Evolutionary conservation across 2,888 invertebrate species (phyloP).

Genomic region (Elysia crispata): DNA sequence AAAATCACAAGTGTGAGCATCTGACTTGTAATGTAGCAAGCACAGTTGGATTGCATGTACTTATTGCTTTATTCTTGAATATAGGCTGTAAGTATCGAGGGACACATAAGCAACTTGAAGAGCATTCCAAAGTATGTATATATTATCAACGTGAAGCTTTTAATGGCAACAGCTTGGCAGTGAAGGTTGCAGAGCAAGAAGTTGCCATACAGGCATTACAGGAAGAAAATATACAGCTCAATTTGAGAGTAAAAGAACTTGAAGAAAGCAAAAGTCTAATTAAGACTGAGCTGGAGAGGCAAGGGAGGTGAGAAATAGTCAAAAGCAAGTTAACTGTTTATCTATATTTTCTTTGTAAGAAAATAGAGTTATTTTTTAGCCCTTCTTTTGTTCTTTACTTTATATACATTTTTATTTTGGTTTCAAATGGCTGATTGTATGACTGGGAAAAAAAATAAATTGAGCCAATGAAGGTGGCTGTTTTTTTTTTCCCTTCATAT

Average conservation of each 20-base stretch:
- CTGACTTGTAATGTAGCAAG: too few relatives aligned
- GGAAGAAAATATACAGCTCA: conserved; percentile 57
- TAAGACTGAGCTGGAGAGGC: conserved; percentile 55
- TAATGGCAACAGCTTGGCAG: not conserved
- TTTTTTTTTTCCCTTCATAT: too few relatives aligned
- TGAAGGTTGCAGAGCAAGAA: not conserved
- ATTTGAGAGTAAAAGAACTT: conserved; percentile 55
- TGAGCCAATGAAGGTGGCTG: too few relatives aligned
- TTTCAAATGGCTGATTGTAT: too few relatives aligned
- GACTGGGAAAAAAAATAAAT: too few relatives aligned
- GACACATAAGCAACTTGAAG: not conserved
- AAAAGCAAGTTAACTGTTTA: not conserved
- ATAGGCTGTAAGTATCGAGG: conserved; percentile 9
- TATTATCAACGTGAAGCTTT: not conserved
- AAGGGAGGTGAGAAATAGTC: conserved; percentile 53
- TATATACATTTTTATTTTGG: too few relatives aligned
- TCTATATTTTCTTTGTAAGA: not conserved
- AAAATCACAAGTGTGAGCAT: too few relatives aligned
- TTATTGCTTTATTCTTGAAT: not conserved
- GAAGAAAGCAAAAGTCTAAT: conserved; percentile 55
- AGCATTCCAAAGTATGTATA: conserved; percentile 1
- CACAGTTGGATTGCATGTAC: too few relatives aligned
- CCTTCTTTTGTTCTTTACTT: conserved; percentile 11
- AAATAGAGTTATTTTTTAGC: not conserved
- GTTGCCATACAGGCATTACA: conserved; percentile 17